These are phyloP conservation scores for Stegana nigrithorax DNA, from an alignment of 2,888 invertebrate genomes.

Conservation along the genomic window DNA sequence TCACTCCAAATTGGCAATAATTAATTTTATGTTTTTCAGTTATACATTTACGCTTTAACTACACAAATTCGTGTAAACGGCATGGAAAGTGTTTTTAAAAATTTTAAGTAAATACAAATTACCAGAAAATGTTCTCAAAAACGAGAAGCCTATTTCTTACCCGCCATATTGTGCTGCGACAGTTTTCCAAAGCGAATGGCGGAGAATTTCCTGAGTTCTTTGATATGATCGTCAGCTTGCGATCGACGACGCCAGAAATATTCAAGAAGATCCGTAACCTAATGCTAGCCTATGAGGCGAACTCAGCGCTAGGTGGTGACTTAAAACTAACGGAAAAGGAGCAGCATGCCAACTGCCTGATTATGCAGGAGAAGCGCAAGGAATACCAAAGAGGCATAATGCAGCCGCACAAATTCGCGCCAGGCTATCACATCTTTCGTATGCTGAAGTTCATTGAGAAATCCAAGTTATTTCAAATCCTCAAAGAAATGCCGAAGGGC, in stretches of 20 bases:
- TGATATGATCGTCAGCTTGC: slow-evolving; percentile 17
- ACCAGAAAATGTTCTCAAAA: too few species aligned
- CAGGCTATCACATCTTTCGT: slow-evolving; percentile 75
- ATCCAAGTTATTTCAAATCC: slow-evolving; percentile 76
- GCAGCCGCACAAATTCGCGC: slow-evolving; percentile 72
- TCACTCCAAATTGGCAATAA: too few species aligned
- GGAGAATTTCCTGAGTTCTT: neutral
- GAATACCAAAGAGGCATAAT: slow-evolving; percentile 72
- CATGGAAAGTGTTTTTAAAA: too few species aligned
- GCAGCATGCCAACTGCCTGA: slow-evolving; percentile 70
- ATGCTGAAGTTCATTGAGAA: slow-evolving; percentile 72
- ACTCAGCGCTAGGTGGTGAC: slow-evolving; percentile 70
- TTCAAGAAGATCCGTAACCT: slow-evolving; percentile 64
- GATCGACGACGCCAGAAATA: slow-evolving; percentile 43
- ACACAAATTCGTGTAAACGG: too few species aligned
- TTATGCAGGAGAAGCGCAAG: slow-evolving; percentile 72
- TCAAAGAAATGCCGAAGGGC: slow-evolving; percentile 81
- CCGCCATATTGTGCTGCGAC: too few species aligned
- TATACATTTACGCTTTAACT: too few species aligned
- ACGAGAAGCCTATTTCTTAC: too few species aligned
- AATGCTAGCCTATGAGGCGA: slow-evolving; percentile 70
- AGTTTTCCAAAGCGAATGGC: too few species aligned
- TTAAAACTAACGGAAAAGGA: slow-evolving; percentile 70
- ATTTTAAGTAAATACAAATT: too few species aligned
- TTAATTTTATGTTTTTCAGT: too few species aligned